These are phyloP conservation scores for Hemichromis elongatus DNA, from an alignment of 2,113 vertebrate species.

Conservation along the genomic window DNA sequence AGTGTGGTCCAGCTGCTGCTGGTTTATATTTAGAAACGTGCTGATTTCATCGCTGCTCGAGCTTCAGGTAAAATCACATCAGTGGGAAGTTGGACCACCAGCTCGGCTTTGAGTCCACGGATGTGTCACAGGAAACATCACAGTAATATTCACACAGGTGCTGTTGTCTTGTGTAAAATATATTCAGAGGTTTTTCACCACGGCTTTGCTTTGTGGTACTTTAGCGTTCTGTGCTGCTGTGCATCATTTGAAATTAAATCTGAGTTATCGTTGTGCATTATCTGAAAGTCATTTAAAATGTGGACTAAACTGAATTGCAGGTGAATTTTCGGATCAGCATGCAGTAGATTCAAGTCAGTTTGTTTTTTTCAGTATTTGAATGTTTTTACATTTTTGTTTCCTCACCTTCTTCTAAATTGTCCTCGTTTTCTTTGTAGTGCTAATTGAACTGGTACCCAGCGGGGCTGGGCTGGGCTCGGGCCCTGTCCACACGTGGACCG, in stretches of 20 bases:
- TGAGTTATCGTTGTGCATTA: not conserved
- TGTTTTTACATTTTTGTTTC: not conserved
- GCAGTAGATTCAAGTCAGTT: not conserved
- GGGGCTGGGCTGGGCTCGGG: not conserved
- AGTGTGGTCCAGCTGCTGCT: not conserved
- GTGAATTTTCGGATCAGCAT: not conserved
- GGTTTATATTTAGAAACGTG: not conserved
- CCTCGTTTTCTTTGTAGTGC: not conserved
- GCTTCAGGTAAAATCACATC: not conserved
- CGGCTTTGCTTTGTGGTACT: rapidly evolving
- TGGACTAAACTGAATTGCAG: not conserved
- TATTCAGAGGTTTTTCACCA: not conserved
- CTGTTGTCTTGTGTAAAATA: not conserved
- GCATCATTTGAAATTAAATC: not conserved
- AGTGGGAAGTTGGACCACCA: not conserved
- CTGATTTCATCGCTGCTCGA: not conserved
- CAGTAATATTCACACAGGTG: not conserved
- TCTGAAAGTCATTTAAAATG: not conserved
- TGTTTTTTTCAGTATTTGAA: not conserved
- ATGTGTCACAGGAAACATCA: not conserved
- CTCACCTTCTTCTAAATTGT: not conserved
- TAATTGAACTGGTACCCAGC: not conserved
- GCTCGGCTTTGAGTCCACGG: not conserved
- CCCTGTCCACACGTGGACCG: not conserved
- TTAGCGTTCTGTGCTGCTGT: not conserved